Evolutionary conservation across 1,140 invertebrate species (phyloP).

Genomic region (Caerostris darwini): DNA sequence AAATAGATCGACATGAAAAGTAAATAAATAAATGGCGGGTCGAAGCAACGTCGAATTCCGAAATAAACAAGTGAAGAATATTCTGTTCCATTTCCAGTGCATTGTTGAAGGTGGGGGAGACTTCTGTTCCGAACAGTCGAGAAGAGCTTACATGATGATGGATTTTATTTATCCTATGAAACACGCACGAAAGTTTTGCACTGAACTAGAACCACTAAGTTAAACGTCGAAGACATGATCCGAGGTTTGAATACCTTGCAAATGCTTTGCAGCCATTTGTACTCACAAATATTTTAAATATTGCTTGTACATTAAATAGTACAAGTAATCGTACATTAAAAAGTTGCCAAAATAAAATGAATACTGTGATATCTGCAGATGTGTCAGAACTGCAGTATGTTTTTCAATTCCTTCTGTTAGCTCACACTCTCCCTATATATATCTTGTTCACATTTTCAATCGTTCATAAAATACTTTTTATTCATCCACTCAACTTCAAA

Average conservation of each 20-base stretch:
- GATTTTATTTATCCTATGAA: constrained; percentile 13
- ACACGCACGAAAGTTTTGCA: not conserved
- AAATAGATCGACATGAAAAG: not conserved
- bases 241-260: not conserved
- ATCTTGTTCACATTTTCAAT: too few relatives aligned
- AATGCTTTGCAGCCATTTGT: not conserved
- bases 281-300: too few relatives aligned
- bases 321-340: too few relatives aligned
- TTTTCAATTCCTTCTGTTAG: too few relatives aligned
- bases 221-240: not conserved
- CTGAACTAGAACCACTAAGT: not conserved
- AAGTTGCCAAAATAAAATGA: too few relatives aligned
- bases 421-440: too few relatives aligned
- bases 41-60: constrained; percentile 6
- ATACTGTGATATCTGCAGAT: too few relatives aligned
- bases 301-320: too few relatives aligned
- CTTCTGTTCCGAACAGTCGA: constrained; percentile 27
- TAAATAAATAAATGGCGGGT: constrained; percentile 19
- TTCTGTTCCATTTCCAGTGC: constrained; percentile 16
- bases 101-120: not conserved
- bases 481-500: too few relatives aligned
- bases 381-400: too few relatives aligned
- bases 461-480: too few relatives aligned
- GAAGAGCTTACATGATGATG: constrained; percentile 11
- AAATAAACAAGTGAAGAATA: constrained; percentile 56